Base-by-base conservation (phyloP, 2,113 vertebrate genomes). In the Orthochromis indermauri region DNA sequence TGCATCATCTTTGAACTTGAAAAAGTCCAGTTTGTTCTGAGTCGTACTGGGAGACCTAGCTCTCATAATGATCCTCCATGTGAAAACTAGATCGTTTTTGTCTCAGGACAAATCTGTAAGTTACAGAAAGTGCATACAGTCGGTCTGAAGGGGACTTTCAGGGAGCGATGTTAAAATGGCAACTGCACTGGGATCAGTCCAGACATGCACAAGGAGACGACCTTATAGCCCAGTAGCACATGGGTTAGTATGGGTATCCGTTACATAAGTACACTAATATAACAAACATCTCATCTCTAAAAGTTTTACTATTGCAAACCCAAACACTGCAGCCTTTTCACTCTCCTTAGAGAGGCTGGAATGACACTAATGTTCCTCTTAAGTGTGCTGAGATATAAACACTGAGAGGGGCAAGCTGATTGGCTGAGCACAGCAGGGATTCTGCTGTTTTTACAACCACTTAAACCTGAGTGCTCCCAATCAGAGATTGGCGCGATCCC, bases 361-460 rank as follows among this genome's bases (percentile, higher is more conserved):
- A 42, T 42, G 49, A 31, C 59, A 19, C 49, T 61, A 14, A 45
- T 54, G 57, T 71, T 35, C 10, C 68, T 63, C 55, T 31, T 53
- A 54, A 83, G 68, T 0, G 45, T 51, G 17, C 14, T 51, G 26
- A 51, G 45, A n/a, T 31, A 33, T n/a, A 78, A 66, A 13, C 47
- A 53, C 26, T 3, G 31, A 88, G 37, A 28, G 4, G 16, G 13
- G 24, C 26, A 33, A 90, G 49, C 82, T 80, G 88, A 89, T 90
- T 94, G 93, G 91, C 84, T 33, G 82, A 92, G 87, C 81, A 37
- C 89, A 86, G 90, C 89, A 35, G 81, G 84, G 82, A 57, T 45
- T 68, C 55, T 86, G 80, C 57, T 92, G 87, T 86, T 92, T 86
- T 79, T 47, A 87, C 66, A 80, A 89, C 61, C 28, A 47, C 63